These are phyloP conservation scores for Chlorocebus sabaeus DNA, from an alignment of 2,113 vertebrate species.

Conservation along the genomic window DNA sequence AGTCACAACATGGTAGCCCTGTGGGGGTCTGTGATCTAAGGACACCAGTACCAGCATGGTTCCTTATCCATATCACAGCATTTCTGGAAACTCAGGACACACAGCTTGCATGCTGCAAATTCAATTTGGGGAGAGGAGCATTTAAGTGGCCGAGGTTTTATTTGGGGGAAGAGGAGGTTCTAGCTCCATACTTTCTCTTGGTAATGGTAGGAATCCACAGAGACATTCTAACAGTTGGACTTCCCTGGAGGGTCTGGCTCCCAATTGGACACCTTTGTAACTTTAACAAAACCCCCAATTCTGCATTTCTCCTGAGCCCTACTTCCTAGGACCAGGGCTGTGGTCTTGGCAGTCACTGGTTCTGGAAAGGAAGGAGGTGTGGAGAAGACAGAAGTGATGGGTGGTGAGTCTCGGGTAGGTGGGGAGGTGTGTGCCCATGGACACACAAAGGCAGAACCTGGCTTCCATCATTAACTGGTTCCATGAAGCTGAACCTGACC, in stretches of 20 bases:
- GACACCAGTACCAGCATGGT: not conserved
- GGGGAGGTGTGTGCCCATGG: not conserved
- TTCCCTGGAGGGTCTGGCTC: not conserved
- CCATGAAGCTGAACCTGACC: not conserved
- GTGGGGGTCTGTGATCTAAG: not conserved
- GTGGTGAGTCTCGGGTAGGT: not conserved
- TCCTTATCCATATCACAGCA: not conserved
- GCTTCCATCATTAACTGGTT: conserved; percentile 16
- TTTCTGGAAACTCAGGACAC: not conserved
- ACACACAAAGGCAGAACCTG: not conserved
- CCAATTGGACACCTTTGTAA: not conserved
- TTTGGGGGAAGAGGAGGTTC: not conserved
- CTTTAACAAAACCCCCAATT: not conserved
- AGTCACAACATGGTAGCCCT: not conserved
- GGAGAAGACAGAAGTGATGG: not conserved
- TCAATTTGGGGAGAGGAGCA: not conserved
- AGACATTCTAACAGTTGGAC: not conserved
- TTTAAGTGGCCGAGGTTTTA: not conserved
- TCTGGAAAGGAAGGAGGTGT: not conserved
- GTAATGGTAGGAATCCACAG: not conserved
- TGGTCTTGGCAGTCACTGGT: not conserved
- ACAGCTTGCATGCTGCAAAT: not conserved
- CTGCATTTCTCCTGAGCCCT: not conserved
- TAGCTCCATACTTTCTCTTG: not conserved
- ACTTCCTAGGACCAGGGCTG: not conserved